Percentiles rank a stretch among this genome's conserved stretches.
These are phyloP conservation scores for Andrena praecox DNA, from an alignment of 2,888 invertebrate species.

Conservation along the genomic window DNA sequence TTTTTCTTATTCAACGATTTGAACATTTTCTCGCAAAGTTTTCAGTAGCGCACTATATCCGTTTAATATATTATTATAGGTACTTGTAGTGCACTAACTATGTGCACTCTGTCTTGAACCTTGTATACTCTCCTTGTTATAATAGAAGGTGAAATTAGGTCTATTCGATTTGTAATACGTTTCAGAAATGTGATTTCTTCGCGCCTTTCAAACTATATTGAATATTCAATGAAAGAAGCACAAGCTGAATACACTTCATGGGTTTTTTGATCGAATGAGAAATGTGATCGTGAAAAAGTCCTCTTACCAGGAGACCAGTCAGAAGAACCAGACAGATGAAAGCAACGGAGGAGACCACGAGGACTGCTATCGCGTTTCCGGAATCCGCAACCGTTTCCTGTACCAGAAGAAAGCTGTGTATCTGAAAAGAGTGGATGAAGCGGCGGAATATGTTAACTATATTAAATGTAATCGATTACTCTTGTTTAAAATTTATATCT, in stretches of 20 bases:
- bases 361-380: conserved; percentile 90
- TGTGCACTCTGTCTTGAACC: too few relatives aligned
- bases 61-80: too few relatives aligned
- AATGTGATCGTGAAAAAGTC: conserved; percentile 7
- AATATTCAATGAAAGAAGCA: not conserved
- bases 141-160: too few relatives aligned
- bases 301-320: conserved; percentile 90
- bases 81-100: too few relatives aligned
- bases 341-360: conserved; percentile 92
- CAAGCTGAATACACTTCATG: not conserved
- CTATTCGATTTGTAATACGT: too few relatives aligned
- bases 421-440: conserved; percentile 72
- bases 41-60: too few relatives aligned
- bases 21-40: too few relatives aligned
- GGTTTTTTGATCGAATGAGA: not conserved
- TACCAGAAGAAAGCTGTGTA: conserved; percentile 79
- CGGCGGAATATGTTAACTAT: conserved; percentile 59
- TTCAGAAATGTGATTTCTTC: too few relatives aligned
- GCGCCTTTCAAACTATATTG: not conserved
- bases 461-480: conserved; percentile 18
- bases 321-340: conserved; percentile 91
- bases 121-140: too few relatives aligned
- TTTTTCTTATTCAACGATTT: too few relatives aligned
- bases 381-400: conserved; percentile 78
- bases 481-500: not conserved